Evolutionary conservation across 2,888 invertebrate species (phyloP).

Genomic region (Patella caerulea): DNA sequence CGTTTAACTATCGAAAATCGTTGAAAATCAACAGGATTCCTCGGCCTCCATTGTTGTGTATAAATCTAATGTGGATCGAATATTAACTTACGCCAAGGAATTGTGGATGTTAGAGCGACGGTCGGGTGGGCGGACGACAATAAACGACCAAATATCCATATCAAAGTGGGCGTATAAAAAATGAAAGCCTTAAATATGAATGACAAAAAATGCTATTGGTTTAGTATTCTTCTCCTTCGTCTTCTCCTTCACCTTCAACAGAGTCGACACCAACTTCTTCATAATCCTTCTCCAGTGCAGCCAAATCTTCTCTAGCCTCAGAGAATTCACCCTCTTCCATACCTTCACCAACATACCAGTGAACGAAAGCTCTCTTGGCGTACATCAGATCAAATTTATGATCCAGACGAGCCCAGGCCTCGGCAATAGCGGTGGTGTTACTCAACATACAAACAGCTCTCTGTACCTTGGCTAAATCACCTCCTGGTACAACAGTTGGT

Average conservation of each 20-base stretch:
- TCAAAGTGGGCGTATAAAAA: no score
- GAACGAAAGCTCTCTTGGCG: slow-evolving; percentile 9
- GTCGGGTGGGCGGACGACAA: no score
- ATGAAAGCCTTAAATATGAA: no score
- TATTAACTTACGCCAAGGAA: no score
- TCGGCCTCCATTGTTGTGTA: no score
- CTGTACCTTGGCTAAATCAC: slow-evolving; percentile 3
- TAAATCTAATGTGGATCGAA: no score
- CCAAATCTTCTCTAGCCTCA: background rate
- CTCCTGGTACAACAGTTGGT: slow-evolving; percentile 11
- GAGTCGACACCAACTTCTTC: background rate
- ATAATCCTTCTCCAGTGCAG: background rate
- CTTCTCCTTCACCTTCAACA: background rate
- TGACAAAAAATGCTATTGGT: background rate
- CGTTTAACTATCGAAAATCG: no score
- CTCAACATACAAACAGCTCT: slow-evolving; percentile 11
- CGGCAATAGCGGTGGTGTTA: background rate
- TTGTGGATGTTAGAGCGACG: no score
- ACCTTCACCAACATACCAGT: slow-evolving; percentile 10
- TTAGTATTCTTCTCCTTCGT: slow-evolving; percentile 5
- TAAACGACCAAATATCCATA: no score
- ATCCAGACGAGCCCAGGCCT: slow-evolving; percentile 1
- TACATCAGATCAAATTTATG: slow-evolving; percentile 8
- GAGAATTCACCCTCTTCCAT: slow-evolving; percentile 9
- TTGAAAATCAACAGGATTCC: no score